Conservation (phyloP, 2,888 invertebrate genomes). For the Macaria liturata region DNA sequence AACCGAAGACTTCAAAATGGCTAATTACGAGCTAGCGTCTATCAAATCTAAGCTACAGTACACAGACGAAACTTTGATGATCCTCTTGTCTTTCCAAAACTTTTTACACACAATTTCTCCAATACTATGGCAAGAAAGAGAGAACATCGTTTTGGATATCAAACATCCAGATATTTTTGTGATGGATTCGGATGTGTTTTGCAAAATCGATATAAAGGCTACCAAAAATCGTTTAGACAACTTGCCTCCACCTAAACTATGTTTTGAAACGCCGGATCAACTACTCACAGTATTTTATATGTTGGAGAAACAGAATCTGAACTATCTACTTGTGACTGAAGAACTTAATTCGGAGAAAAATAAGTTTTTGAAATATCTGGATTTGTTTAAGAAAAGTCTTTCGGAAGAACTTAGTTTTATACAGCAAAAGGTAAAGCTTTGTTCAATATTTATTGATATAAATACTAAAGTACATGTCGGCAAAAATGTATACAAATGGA, state of each 20-base stretch:
- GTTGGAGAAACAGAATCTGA: constrained; percentile 73
- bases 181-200: constrained; percentile 61
- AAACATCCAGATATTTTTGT: constrained; percentile 57
- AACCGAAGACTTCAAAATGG: constrained; percentile 68
- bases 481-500: no score
- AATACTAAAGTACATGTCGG: no score
- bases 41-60: constrained; percentile 73
- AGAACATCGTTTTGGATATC: constrained; percentile 53
- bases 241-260: constrained; percentile 61
- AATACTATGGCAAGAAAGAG: constrained; percentile 66
- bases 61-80: constrained; percentile 67
- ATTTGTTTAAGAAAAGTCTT: constrained; percentile 53
- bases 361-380: constrained; percentile 62
- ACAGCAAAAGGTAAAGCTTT: constrained; percentile 58
- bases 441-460: no score
- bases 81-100: constrained; percentile 70
- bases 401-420: constrained; percentile 59
- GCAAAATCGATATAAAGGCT: constrained; percentile 49
- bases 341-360: constrained; percentile 67
- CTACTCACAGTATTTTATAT: constrained; percentile 59
- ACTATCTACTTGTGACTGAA: constrained; percentile 71
- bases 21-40: constrained; percentile 66
- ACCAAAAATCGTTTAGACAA: constrained; percentile 51
- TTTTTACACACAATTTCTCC: constrained; percentile 72
- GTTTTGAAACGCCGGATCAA: constrained; percentile 68